Evolutionary conservation across 2,888 invertebrate species (phyloP).

Genomic region (Camponotus fellah): DNA sequence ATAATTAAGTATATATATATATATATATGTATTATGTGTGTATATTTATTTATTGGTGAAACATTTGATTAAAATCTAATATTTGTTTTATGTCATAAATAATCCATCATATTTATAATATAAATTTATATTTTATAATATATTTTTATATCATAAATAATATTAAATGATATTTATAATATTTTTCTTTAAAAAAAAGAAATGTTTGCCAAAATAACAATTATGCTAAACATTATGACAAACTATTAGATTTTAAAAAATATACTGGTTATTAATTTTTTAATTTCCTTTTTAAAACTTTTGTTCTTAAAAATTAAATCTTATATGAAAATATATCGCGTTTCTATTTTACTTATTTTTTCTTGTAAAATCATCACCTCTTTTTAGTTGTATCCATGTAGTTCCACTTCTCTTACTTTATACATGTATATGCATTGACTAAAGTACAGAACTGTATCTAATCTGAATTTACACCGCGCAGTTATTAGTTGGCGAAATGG

Average conservation of each 20-base stretch:
- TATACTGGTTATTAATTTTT: conserved; percentile 1
- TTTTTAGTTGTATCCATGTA: background rate
- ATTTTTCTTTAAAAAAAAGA: background rate
- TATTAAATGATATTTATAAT: background rate
- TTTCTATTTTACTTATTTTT: background rate
- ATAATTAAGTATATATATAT: background rate
- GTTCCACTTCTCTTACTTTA: background rate
- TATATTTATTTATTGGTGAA: background rate
- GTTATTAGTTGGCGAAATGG: conserved; percentile 47
- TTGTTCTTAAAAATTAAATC: background rate
- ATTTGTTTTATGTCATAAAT: too few species aligned
- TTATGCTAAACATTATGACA: background rate
- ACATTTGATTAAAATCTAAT: too few species aligned
- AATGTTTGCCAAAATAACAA: background rate
- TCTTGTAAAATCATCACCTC: background rate
- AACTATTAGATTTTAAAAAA: background rate
- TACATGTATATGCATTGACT: background rate
- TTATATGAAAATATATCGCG: background rate
- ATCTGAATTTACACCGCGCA: conserved; percentile 41
- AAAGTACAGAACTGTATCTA: conserved; percentile 17
- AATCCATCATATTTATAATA: too few species aligned
- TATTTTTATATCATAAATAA: background rate
- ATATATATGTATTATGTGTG: too few species aligned
- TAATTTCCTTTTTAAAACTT: background rate
- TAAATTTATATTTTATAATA: too few species aligned